Percentiles rank a stretch among this genome's conserved stretches.
Conservation (phyloP, 2,888 invertebrate genomes). For the Eutolmus rufibarbis region DNA sequence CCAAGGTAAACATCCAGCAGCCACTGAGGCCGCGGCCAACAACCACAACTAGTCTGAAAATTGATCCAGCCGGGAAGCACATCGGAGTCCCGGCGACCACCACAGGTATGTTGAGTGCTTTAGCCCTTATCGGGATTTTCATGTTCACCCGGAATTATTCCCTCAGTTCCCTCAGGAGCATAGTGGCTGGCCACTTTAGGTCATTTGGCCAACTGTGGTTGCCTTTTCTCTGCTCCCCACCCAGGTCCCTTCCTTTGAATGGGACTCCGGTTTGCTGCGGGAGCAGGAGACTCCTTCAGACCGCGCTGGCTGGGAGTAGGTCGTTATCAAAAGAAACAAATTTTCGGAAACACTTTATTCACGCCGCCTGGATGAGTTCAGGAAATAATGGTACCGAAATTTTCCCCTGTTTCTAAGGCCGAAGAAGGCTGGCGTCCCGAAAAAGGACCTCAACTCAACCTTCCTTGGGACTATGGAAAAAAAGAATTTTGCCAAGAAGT, state of each 20-base stretch:
- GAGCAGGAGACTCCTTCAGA: background rate
- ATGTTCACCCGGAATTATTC: background rate
- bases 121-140: constrained; percentile 34
- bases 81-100: constrained; percentile 64
- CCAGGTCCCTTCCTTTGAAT: background rate
- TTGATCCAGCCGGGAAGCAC: constrained; percentile 56
- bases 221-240: background rate
- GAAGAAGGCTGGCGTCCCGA: background rate
- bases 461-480: background rate
- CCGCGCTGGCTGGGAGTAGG: background rate
- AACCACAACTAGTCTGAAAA: constrained; percentile 56
- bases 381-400: background rate
- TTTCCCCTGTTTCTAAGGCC: background rate
- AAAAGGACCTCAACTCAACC: background rate
- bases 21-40: constrained; percentile 46
- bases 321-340: background rate
- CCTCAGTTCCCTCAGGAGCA: background rate
- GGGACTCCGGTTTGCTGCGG: background rate
- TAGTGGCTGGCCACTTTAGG: background rate
- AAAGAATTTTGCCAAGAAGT: background rate
- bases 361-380: background rate
- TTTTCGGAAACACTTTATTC: background rate
- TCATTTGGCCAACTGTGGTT: background rate
- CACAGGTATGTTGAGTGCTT: constrained; percentile 53
- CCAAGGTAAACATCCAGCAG: constrained; percentile 64